phyloP scores from a whole-genome alignment of 1,140 invertebrate genomes.

The Orchestia grillus region DNA sequence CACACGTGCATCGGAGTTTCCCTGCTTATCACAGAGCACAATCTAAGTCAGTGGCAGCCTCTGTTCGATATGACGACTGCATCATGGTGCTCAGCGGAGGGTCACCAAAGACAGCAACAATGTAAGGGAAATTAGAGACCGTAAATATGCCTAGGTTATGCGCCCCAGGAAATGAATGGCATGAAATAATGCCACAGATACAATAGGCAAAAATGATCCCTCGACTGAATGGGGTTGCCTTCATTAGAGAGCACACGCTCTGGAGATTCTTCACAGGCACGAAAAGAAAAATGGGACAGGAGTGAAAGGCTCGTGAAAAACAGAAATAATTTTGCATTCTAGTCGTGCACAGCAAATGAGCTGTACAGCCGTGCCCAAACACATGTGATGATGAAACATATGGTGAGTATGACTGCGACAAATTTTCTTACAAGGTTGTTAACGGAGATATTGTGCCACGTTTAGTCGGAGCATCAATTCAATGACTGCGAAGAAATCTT shows the following conservation, averaged over 20 bases:
- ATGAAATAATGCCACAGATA: slow-evolving; percentile 42
- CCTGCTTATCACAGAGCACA: no score
- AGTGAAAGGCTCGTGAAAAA: not conserved
- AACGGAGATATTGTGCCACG: not conserved
- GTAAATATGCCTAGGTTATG: slow-evolving; percentile 7
- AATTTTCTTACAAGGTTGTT: not conserved
- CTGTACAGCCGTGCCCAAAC: not conserved
- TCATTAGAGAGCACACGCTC: not conserved
- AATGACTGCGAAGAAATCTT: not conserved
- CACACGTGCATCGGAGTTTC: not conserved
- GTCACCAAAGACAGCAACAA: not conserved
- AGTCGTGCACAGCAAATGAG: not conserved
- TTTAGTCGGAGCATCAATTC: not conserved
- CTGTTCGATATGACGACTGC: not conserved
- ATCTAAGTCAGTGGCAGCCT: not conserved
- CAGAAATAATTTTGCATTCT: not conserved
- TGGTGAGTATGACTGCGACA: not conserved
- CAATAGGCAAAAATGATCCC: slow-evolving; percentile 23
- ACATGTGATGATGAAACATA: not conserved
- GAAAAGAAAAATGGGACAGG: not conserved
- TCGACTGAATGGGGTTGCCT: not conserved
- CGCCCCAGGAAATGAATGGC: slow-evolving; percentile 27
- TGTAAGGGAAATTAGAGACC: slow-evolving; percentile 23
- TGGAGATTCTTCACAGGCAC: not conserved
- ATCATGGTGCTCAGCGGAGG: not conserved